Evolutionary conservation across 2,888 invertebrate genomes (phyloP).

Genomic region (Agapostemon virescens): DNA sequence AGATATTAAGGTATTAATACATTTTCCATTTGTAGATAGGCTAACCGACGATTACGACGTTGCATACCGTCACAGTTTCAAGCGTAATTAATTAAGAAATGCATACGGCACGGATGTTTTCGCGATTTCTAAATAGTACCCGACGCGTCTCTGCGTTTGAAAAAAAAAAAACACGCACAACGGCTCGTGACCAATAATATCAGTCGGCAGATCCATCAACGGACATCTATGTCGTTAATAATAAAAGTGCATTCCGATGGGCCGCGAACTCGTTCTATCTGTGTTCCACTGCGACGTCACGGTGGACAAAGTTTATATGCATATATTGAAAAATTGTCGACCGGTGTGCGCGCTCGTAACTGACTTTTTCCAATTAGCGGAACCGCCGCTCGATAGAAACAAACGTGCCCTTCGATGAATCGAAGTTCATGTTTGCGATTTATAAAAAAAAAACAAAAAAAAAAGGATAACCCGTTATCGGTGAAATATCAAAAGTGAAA

Average conservation of each 20-base stretch:
- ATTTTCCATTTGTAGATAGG: neutral
- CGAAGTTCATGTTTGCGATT: slow-evolving; percentile 7
- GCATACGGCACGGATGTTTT: slow-evolving; percentile 24
- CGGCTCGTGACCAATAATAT: slow-evolving; percentile 40
- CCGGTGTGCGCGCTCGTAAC: slow-evolving; percentile 15
- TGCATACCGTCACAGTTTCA: neutral
- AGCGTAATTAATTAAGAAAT: slow-evolving; percentile 46
- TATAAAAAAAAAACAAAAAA: slow-evolving; percentile 9
- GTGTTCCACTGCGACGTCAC: slow-evolving; percentile 17
- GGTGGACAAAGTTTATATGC: slow-evolving; percentile 19
- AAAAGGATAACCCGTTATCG: neutral
- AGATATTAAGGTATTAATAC: too few species aligned
- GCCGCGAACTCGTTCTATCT: slow-evolving; percentile 7
- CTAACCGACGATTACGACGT: neutral
- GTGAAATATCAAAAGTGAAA: neutral
- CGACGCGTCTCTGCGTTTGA: neutral
- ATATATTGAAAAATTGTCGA: slow-evolving; percentile 32
- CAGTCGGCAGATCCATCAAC: slow-evolving; percentile 41
- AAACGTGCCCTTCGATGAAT: slow-evolving; percentile 9
- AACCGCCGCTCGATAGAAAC: slow-evolving; percentile 13
- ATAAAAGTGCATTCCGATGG: slow-evolving; percentile 44
- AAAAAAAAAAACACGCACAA: slow-evolving; percentile 16
- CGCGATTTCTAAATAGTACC: slow-evolving; percentile 26
- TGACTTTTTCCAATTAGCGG: slow-evolving; percentile 45
- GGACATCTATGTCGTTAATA: slow-evolving; percentile 50